These are phyloP conservation scores for Lasioglossum malachurum DNA, from an alignment of 2,888 invertebrate genomes.

Conservation along the genomic window DNA sequence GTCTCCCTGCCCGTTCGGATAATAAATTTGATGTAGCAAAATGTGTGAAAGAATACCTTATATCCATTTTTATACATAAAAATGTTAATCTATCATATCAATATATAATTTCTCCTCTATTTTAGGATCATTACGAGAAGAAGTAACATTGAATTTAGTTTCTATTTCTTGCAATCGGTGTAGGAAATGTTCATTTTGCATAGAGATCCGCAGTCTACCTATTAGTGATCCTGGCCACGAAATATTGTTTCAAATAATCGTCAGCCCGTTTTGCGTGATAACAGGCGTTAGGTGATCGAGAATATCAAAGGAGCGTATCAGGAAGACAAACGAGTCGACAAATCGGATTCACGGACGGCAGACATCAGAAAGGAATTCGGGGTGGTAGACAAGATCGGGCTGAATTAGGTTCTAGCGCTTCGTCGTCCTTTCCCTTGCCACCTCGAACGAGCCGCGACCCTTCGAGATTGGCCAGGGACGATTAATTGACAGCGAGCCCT, in stretches of 20 bases:
- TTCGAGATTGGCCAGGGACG: conserved; percentile 81
- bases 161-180: too few relatives aligned
- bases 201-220: too few relatives aligned
- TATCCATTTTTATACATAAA: too few relatives aligned
- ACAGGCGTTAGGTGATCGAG: not conserved
- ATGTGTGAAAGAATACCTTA: too few relatives aligned
- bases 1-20: too few relatives aligned
- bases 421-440: conserved; percentile 51
- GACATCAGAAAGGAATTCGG: conserved; percentile 67
- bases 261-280: not conserved
- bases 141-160: too few relatives aligned
- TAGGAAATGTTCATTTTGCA: too few relatives aligned
- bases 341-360: conserved; percentile 78
- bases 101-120: too few relatives aligned
- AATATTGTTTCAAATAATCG: not conserved
- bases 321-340: conserved; percentile 77
- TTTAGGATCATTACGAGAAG: too few relatives aligned
- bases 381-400: conserved; percentile 60
- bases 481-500: conserved; percentile 82
- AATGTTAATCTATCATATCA: too few relatives aligned
- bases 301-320: conserved; percentile 36
- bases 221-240: not conserved
- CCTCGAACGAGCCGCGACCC: conserved; percentile 66
- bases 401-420: conserved; percentile 75
- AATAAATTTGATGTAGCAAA: too few relatives aligned